Percentiles rank a stretch among this genome's conserved stretches.
Conservation (phyloP, 2,888 invertebrate species). For the Oxyteleia sp. region DNA sequence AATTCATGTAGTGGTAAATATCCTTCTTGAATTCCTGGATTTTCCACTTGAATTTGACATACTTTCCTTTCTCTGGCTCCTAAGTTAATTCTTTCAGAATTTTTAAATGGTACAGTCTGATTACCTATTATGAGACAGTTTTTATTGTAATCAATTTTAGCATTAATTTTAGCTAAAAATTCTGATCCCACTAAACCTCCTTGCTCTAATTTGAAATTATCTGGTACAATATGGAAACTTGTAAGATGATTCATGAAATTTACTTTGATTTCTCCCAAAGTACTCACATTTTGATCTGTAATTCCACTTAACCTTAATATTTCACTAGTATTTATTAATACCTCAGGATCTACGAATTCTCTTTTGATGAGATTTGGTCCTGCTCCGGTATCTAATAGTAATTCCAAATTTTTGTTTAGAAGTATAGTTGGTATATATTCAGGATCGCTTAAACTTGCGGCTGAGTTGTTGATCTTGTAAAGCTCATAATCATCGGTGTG, state of each 20-base stretch:
- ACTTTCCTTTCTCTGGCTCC: constrained; percentile 31
- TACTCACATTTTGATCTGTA: neutral
- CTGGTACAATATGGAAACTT: neutral
- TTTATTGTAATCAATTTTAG: constrained; percentile 2
- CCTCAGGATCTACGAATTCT: neutral
- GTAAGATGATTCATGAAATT: neutral
- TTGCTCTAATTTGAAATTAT: neutral
- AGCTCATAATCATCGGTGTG: no score
- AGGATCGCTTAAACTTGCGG: neutral
- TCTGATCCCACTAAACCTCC: constrained; percentile 8
- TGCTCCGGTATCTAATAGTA: neutral
- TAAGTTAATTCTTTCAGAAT: neutral
- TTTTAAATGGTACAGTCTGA: neutral
- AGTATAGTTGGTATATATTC: neutral
- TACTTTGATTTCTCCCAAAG: neutral
- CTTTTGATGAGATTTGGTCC: neutral
- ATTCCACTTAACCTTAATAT: neutral
- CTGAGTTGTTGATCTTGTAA: neutral
- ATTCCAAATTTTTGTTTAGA: neutral
- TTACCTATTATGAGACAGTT: neutral
- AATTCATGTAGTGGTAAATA: constrained; percentile 45
- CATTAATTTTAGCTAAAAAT: neutral
- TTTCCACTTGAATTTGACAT: constrained; percentile 37
- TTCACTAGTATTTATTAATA: neutral
- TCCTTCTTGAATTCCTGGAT: constrained; percentile 45